Base-by-base conservation (phyloP, 2,888 invertebrate genomes). In the Desoria tigrina region DNA sequence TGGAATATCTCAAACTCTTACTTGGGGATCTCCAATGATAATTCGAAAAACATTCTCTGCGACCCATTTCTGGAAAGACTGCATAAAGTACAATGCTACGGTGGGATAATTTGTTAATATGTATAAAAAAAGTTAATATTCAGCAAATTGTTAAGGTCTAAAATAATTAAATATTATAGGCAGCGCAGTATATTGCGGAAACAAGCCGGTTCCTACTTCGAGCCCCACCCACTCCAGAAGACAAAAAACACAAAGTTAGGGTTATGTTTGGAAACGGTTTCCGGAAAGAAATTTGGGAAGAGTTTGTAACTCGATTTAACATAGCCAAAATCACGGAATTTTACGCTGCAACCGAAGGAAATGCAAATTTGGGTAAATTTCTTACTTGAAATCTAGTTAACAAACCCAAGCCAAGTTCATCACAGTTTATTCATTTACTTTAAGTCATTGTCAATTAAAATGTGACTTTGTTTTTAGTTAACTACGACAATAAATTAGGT, bases 331-430 rank as follows among this genome's bases (percentile, higher is more conserved):
- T 97, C 24, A 88, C 89, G 0, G 97, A 97, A 81, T 94, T 98
- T 81, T 98, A 98, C 79, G 97, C 96, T 1, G 94, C 96, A 3
- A 97, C 97, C 0, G 97, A 98, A 82, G 96, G 63, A 58, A 63
- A 63, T 42, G 50, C 53, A n/a, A 63, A 63, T 27, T 50, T 63
- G 58, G 42, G 61, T 62, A 55, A 11, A 11, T 23, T 7, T 4
- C 6, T 45, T 16, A 6, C 45, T 45, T 45, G 45, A 45, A 39
- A 39, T 16, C 16, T 39, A 16, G 9, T 11, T 39, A 16, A 39
- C 39, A 39, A 39, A 39, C 16, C 16, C 16, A 39, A 9, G 16
- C 39, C 9, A 9, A 16, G 16, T 39, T 39, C 9, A 39, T 39
- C n/a, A 45, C 23, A 27, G 2, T 50, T 26, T n/a, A 42, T 54